Conservation (phyloP, 2,888 invertebrate genomes). For the Lacanobia wlatinum region DNA sequence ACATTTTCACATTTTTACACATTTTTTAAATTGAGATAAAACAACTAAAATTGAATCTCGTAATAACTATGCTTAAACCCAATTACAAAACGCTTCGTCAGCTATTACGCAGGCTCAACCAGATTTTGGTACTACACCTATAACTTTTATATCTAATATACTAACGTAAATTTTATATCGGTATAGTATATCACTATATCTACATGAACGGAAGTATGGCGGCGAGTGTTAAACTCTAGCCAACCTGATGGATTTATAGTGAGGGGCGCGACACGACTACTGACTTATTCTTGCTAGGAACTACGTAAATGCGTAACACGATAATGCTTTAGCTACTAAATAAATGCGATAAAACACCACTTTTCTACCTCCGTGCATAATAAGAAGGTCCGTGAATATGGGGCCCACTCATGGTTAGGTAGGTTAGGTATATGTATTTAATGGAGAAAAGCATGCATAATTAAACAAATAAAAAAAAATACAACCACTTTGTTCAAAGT, state of each 20-base stretch:
- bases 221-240: conserved; percentile 73
- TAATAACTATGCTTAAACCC: too few relatives aligned
- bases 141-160: too few relatives aligned
- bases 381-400: conserved; percentile 7
- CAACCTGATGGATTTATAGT: conserved; percentile 79
- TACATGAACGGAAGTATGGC: conserved; percentile 66
- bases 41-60: too few relatives aligned
- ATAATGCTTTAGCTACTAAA: conserved; percentile 45
- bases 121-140: neutral
- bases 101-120: too few relatives aligned
- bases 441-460: neutral
- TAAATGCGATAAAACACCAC: conserved; percentile 12
- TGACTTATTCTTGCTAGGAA: conserved; percentile 62
- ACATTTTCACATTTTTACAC: too few relatives aligned
- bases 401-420: neutral
- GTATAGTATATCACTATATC: conserved; percentile 36
- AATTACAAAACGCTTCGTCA: too few relatives aligned
- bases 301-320: conserved; percentile 36
- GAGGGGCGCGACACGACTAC: conserved; percentile 71
- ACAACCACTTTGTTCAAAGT: too few relatives aligned
- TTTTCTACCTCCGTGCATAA: conserved; percentile 1
- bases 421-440: neutral
- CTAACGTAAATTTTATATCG: conserved; percentile 47
- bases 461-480: too few relatives aligned
- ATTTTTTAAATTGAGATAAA: too few relatives aligned